Base-by-base conservation (phyloP, 2,113 vertebrate genomes). In the Apteryx owenii region DNA sequence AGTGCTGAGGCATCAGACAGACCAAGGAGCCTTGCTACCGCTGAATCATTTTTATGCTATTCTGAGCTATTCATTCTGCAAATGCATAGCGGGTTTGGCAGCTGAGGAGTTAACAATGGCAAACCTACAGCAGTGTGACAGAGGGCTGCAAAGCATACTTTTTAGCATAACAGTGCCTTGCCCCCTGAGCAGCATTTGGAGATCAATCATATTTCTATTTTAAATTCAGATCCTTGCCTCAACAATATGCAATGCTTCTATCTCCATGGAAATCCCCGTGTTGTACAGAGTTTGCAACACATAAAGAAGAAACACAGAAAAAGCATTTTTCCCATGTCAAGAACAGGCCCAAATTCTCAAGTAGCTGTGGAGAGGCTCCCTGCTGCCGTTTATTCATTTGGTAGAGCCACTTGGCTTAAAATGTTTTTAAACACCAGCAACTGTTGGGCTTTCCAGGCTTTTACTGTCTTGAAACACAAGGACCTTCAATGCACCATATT, bases 211-310 rank as follows among this genome's bases (percentile, higher is more conserved):
- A 83, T 95, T 96, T 97, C 92, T 93, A n/a, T 88, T 96, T 89
- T 89, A 95, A 95, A 97, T 93, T 93, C 89, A 95, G 81, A 87
- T 90, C 89, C 92, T 90, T 96, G 50, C 80, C 76, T 90, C 83
- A 88, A 88, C 93, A 94, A 72, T 92, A 97, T 5, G 23, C 81
- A 90, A 70, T 84, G 81, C 50, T 44, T 94, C 82, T 80, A 95
- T 97, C 97, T 97, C 93, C 96, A 96, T 94, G 96, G 97, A 97
- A 98, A 97, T 97, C 88, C 92, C 54, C 77, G 42, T 88, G 78
- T 28, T 79, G 53, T 76, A 90, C 64, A 69, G 89, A 4, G 1
- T 70, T 84, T 53, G 9, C 42, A 68, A 84, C 14, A 10, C 73
- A 68, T 0, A 10, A 54, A 77, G 69, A 86, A 3, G 9, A 83